Percentiles rank a stretch among this genome's conserved stretches.
Evolutionary conservation across 2,113 vertebrate genomes (phyloP).

Genomic region (Petroica traversi): DNA sequence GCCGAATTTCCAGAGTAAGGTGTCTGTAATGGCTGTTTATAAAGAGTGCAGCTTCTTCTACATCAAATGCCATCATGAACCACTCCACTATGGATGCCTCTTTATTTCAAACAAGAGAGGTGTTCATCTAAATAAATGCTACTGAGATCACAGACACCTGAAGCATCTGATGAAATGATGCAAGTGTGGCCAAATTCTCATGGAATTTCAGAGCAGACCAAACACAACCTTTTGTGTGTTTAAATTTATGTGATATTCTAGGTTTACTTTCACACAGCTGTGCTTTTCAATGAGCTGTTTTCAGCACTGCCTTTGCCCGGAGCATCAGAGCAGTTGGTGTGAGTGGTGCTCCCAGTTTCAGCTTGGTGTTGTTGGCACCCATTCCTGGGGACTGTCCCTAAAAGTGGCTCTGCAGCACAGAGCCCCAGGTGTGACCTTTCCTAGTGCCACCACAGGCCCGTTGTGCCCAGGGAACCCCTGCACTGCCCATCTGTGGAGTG

Average conservation of each 20-base stretch:
- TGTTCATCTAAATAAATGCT: background rate
- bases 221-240: fast-evolving
- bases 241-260: background rate
- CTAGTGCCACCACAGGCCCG: background rate
- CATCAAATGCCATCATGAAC: background rate
- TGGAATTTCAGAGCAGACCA: background rate
- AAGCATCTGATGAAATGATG: background rate
- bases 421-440: background rate
- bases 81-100: background rate
- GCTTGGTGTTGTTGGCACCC: fast-evolving
- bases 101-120: background rate
- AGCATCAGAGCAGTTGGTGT: background rate
- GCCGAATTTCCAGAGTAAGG: background rate
- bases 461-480: fast-evolving
- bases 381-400: background rate
- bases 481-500: fast-evolving
- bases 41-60: background rate
- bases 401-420: background rate
- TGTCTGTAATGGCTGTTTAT: background rate
- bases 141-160: background rate
- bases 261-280: background rate
- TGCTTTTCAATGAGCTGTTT: background rate
- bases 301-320: fast-evolving
- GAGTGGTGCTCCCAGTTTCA: background rate
- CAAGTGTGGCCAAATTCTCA: background rate